A percentile compares a stretch with the other conserved stretches of the same genome.
Evolutionary conservation across 2,113 vertebrate species (phyloP).

Genomic region (Syrmaticus mikado): DNA sequence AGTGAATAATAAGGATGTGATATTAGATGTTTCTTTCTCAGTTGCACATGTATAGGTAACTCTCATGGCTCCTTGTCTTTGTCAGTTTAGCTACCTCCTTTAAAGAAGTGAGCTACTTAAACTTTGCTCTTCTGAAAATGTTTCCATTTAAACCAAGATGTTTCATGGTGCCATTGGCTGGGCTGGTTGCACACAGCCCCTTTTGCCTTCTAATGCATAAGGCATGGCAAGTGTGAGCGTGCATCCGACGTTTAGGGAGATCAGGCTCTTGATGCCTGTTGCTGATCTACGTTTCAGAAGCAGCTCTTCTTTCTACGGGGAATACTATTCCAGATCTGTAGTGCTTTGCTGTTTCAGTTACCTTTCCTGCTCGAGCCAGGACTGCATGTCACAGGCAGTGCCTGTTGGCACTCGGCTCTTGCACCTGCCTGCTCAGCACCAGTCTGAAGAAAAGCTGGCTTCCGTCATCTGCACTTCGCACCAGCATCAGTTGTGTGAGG

Average conservation of each 20-base stretch:
- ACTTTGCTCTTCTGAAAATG: neutral
- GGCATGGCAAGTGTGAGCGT: rapidly evolving
- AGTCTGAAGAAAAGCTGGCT: neutral
- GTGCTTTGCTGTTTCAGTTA: neutral
- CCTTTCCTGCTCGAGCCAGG: neutral
- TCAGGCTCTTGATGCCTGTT: neutral
- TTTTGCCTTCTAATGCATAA: neutral
- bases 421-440: neutral
- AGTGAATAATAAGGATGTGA: neutral
- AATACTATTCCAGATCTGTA: neutral
- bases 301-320: neutral
- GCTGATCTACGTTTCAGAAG: neutral
- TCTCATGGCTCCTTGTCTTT: neutral
- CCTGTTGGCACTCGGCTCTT: neutral
- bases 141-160: neutral
- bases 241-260: rapidly evolving
- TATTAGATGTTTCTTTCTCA: neutral
- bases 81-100: neutral
- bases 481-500: neutral
- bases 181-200: neutral
- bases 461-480: neutral
- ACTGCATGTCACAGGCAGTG: neutral
- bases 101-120: neutral
- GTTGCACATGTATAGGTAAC: neutral
- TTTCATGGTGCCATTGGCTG: neutral